These are phyloP conservation scores for Rhagonycha lutea DNA, from an alignment of 2,888 invertebrate genomes.

Conservation along the genomic window DNA sequence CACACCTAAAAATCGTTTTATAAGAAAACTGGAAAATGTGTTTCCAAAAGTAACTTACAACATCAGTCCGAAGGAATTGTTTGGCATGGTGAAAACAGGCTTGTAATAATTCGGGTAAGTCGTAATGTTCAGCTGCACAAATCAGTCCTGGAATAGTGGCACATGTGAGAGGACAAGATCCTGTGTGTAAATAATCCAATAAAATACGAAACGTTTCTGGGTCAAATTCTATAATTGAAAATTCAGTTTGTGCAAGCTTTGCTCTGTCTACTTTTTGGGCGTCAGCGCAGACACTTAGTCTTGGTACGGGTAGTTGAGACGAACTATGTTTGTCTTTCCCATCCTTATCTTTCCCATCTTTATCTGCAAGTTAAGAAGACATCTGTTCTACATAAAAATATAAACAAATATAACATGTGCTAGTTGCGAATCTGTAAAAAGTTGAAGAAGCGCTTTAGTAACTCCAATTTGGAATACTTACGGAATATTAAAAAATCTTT, in stretches of 20 bases:
- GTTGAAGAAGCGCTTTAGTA: background rate
- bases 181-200: slow-evolving; percentile 90
- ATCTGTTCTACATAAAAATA: slow-evolving; percentile 14
- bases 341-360: slow-evolving; percentile 80
- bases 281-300: slow-evolving; percentile 90
- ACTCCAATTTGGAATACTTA: background rate
- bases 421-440: slow-evolving; percentile 10
- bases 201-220: slow-evolving; percentile 90
- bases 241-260: slow-evolving; percentile 92
- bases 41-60: slow-evolving; percentile 60
- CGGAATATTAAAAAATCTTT: background rate
- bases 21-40: background rate
- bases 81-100: slow-evolving; percentile 96
- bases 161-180: slow-evolving; percentile 89
- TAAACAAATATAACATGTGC: slow-evolving; percentile 19
- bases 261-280: slow-evolving; percentile 92
- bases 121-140: slow-evolving; percentile 93
- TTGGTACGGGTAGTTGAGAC: slow-evolving; percentile 78
- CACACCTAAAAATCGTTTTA: slow-evolving; percentile 68
- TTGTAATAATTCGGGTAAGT: slow-evolving; percentile 87
- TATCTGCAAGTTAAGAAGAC: slow-evolving; percentile 62
- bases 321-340: slow-evolving; percentile 74
- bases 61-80: slow-evolving; percentile 89
- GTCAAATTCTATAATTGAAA: slow-evolving; percentile 93
- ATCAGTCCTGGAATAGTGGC: slow-evolving; percentile 91